Evolutionary conservation across 2,113 vertebrate genomes (phyloP).

Genomic region (Pituophis catenifer): DNA sequence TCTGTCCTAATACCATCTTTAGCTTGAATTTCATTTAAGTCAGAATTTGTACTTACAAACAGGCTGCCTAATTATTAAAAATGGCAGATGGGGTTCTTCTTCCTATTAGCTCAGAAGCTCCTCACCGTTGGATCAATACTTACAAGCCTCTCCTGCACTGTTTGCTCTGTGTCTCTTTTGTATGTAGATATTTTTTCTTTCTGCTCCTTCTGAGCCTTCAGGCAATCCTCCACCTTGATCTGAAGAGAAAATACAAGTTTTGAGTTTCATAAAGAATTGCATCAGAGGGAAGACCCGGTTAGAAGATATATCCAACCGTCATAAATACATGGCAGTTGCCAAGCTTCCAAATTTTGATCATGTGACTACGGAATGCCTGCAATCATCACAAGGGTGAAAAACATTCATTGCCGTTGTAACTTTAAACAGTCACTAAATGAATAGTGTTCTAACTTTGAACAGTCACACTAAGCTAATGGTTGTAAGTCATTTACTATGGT

Average conservation of each 20-base stretch:
- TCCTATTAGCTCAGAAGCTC: background rate
- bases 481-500: no score
- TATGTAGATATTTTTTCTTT: background rate
- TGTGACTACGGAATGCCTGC: no score
- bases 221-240: background rate
- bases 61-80: background rate
- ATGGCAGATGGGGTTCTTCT: background rate
- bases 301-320: no score
- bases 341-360: no score
- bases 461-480: no score
- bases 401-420: no score
- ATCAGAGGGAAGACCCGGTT: no score
- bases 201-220: background rate
- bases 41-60: background rate
- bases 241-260: background rate
- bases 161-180: background rate
- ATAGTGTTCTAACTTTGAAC: no score
- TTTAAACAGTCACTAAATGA: no score
- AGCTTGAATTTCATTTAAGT: background rate
- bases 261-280: no score
- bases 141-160: background rate
- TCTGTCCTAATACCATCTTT: background rate
- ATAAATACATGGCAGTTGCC: no score
- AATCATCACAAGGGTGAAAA: no score
- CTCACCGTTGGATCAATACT: background rate